phyloP scores from a whole-genome alignment of 1,140 invertebrate genomes.

The Papilio helenus region DNA sequence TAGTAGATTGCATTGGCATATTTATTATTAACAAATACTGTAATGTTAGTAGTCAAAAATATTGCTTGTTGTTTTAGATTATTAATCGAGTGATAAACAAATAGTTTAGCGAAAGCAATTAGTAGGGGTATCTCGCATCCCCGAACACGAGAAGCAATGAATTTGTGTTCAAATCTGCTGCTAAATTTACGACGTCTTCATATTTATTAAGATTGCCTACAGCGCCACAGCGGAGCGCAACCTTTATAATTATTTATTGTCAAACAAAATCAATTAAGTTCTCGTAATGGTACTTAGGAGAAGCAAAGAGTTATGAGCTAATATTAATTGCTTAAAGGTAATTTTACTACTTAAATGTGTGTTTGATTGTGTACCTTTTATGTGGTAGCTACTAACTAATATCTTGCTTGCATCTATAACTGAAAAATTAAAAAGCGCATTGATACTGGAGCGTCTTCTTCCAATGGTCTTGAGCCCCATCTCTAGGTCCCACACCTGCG shows the following conservation, averaged over 20 bases:
- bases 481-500: slow-evolving; percentile 25
- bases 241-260: slow-evolving; percentile 3
- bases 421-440: slow-evolving; percentile 12
- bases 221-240: neutral
- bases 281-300: neutral
- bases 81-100: neutral
- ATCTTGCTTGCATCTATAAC: neutral
- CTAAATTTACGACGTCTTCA: slow-evolving; percentile 49
- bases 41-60: neutral
- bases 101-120: neutral
- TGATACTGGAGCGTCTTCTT: neutral
- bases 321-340: neutral
- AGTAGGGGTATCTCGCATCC: slow-evolving; percentile 23
- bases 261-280: slow-evolving; percentile 12
- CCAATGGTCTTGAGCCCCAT: neutral
- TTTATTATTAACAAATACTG: neutral
- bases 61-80: neutral
- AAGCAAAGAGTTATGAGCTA: neutral
- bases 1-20: too few relatives aligned
- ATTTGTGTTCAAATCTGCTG: slow-evolving; percentile 42
- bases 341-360: neutral
- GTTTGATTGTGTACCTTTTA: slow-evolving; percentile 1
- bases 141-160: slow-evolving; percentile 39
- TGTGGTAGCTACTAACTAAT: neutral
- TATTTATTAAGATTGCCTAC: slow-evolving; percentile 34